Conservation (phyloP, 2,113 vertebrate species). For the Elachura formosa region DNA sequence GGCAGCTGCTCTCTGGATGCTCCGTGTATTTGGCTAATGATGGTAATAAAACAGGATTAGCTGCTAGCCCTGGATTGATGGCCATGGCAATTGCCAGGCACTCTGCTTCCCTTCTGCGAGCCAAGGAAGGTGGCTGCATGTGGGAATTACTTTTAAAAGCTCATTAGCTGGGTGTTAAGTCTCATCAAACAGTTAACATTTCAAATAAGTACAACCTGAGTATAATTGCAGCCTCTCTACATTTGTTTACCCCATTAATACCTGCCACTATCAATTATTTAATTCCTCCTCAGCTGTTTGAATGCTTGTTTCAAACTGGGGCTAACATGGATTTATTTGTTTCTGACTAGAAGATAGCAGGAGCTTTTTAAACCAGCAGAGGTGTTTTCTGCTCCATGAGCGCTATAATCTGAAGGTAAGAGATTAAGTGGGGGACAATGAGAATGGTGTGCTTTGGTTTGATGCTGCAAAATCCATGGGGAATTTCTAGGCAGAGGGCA, state of each 20-base stretch:
- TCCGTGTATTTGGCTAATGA: background rate
- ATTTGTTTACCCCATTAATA: slow-evolving; percentile 24
- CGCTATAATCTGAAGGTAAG: background rate
- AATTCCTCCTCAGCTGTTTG: background rate
- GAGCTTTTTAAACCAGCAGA: background rate
- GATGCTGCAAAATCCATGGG: background rate
- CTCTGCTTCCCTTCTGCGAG: background rate
- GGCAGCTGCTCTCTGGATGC: background rate
- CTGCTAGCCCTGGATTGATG: background rate
- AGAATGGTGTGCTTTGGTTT: background rate
- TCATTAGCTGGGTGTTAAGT: slow-evolving; percentile 48
- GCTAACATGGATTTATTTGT: background rate
- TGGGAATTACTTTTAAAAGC: slow-evolving; percentile 17
- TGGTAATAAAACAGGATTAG: slow-evolving; percentile 35
- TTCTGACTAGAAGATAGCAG: background rate
- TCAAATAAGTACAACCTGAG: background rate
- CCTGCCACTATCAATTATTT: slow-evolving; percentile 9
- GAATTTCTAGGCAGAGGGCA: background rate
- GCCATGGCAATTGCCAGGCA: background rate
- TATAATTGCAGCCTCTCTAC: background rate
- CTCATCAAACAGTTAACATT: slow-evolving; percentile 32
- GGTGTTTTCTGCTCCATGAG: background rate
- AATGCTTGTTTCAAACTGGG: background rate
- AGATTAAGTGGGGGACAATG: background rate
- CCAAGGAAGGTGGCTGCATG: background rate